A percentile compares a stretch with the other conserved stretches of the same genome.
Conservation (phyloP, 2,888 invertebrate genomes). For the Anthrax anthrax region DNA sequence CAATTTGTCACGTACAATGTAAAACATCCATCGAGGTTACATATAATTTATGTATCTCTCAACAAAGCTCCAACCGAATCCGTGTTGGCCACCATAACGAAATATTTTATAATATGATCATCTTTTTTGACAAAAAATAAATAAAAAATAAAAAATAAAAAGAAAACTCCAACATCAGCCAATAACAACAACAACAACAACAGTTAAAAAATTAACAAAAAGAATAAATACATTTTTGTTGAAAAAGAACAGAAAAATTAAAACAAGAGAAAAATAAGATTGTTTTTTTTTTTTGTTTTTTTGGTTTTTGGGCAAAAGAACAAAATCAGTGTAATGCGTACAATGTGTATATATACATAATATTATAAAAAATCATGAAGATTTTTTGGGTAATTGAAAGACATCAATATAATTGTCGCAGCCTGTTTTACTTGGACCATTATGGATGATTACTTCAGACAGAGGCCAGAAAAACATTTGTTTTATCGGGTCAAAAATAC, state of each 20-base stretch:
- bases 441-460: conserved; percentile 7
- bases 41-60: conserved; percentile 5
- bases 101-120: neutral
- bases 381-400: conserved; percentile 4
- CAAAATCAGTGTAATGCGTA: no score
- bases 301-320: no score
- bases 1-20: conserved; percentile 6
- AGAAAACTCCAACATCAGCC: neutral
- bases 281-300: no score
- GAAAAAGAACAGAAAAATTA: no score
- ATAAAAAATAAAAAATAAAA: neutral
- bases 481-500: conserved; percentile 3
- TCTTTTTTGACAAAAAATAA: no score
- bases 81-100: conserved; percentile 1
- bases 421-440: conserved; percentile 7
- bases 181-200: no score
- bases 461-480: conserved; percentile 4
- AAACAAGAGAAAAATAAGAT: no score
- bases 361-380: no score
- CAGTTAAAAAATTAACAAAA: no score
- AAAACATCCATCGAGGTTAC: conserved; percentile 3
- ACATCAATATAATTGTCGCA: conserved; percentile 8
- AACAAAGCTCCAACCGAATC: neutral
- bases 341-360: no score
- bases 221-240: no score